Percentiles rank a stretch among this genome's conserved stretches.
These are phyloP conservation scores for Drosophila tripunctata DNA, from an alignment of 2,888 invertebrate species.

Conservation along the genomic window DNA sequence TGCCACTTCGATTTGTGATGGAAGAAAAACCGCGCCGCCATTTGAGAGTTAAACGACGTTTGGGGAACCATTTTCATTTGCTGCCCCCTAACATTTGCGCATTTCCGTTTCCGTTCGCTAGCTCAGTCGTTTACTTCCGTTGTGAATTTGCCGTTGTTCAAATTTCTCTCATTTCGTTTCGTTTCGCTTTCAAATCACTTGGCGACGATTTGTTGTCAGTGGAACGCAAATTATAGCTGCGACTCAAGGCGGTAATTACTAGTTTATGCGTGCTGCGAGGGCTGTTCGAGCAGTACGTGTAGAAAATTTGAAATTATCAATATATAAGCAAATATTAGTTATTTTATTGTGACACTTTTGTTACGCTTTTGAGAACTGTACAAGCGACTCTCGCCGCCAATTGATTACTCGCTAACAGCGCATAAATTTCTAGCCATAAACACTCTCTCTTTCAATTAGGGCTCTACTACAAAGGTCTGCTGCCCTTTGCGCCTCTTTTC, in stretches of 20 bases:
- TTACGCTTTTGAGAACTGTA: too few relatives aligned
- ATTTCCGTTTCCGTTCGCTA: constrained; percentile 71
- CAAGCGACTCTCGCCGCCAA: constrained; percentile 2
- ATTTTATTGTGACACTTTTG: too few relatives aligned
- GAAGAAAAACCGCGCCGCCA: constrained; percentile 21
- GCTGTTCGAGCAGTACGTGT: background rate
- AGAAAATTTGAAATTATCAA: too few relatives aligned
- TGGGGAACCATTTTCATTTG: constrained; percentile 72
- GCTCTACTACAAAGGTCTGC: background rate
- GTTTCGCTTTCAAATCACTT: constrained; percentile 4
- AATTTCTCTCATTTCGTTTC: constrained; percentile 1
- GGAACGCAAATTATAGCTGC: constrained; percentile 51
- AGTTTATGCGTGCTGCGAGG: constrained; percentile 39
- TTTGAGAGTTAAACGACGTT: constrained; percentile 61
- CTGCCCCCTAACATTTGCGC: constrained; percentile 66
- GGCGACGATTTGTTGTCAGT: constrained; percentile 47
- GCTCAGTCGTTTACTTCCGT: constrained; percentile 51
- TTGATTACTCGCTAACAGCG: constrained; percentile 5
- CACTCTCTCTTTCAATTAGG: background rate
- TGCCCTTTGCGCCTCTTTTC: too few relatives aligned
- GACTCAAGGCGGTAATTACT: constrained; percentile 65
- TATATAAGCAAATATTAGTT: too few relatives aligned
- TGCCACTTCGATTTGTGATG: constrained; percentile 36
- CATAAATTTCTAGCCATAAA: constrained; percentile 29
- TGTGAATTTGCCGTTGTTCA: constrained; percentile 29